Percentiles rank a stretch among this genome's conserved stretches.
These are phyloP conservation scores for Ptyas mucosa DNA, from an alignment of 2,113 vertebrate genomes.

Conservation along the genomic window DNA sequence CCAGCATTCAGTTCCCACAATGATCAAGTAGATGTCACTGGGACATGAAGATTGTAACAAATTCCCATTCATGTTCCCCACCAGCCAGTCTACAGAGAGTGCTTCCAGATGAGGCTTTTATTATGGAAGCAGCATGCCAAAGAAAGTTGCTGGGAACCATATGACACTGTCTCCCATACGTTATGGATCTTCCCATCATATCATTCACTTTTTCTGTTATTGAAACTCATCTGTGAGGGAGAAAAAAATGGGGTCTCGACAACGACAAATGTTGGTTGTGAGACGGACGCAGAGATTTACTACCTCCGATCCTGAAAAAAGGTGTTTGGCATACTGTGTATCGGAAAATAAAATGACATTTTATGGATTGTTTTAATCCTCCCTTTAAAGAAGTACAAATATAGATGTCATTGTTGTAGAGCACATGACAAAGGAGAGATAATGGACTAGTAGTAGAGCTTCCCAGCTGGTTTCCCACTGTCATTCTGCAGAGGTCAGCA, in stretches of 20 bases:
- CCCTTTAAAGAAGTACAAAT: background rate
- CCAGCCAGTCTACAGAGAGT: background rate
- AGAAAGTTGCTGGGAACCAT: background rate
- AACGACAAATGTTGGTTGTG: background rate
- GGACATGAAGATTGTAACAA: background rate
- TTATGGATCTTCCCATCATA: background rate
- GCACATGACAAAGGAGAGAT: background rate
- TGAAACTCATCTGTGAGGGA: background rate
- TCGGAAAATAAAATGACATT: background rate
- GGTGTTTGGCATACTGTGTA: background rate
- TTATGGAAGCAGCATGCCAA: background rate
- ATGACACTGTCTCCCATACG: background rate
- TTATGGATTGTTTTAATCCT: background rate
- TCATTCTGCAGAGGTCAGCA: slow-evolving; percentile 72
- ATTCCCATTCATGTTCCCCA: background rate
- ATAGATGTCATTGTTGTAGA: background rate
- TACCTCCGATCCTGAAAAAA: background rate
- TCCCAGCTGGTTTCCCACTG: background rate
- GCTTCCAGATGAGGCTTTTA: background rate
- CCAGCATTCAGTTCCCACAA: background rate
- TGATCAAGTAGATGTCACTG: background rate
- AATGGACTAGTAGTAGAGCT: background rate
- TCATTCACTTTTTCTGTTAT: background rate
- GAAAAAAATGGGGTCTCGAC: background rate
- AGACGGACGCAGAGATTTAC: background rate